Conservation (phyloP, 2,113 vertebrate genomes). For the Struthio camelus region DNA sequence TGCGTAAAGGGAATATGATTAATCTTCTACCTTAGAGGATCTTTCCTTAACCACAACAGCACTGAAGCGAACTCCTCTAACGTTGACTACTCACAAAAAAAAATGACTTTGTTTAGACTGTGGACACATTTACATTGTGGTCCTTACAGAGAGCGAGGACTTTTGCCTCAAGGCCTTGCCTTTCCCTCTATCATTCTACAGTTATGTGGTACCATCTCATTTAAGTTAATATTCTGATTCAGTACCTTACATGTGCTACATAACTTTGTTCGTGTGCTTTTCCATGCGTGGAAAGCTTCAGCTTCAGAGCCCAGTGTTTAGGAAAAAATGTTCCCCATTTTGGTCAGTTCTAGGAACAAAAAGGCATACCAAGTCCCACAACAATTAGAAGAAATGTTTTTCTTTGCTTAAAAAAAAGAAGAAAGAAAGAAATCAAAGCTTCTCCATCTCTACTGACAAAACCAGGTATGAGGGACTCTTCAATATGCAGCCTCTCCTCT, state of each 20-base stretch:
- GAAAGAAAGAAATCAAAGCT: not conserved
- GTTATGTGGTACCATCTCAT: too few relatives aligned
- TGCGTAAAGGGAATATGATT: not conserved
- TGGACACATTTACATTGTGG: rapidly evolving
- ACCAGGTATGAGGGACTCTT: not conserved
- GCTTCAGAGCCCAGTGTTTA: not conserved
- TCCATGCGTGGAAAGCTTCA: not conserved
- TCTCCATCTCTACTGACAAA: not conserved
- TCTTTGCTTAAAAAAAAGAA: not conserved
- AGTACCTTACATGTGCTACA: rapidly evolving
- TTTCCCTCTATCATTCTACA: not conserved
- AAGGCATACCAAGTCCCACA: not conserved
- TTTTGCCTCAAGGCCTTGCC: not conserved
- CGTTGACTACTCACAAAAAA: not conserved
- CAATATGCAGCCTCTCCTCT: not conserved
- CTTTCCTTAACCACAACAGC: not conserved
- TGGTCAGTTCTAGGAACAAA: not conserved
- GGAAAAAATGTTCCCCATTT: not conserved
- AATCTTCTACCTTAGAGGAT: not conserved
- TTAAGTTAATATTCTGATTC: not conserved
- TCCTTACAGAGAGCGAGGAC: not conserved
- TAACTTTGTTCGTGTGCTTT: rapidly evolving
- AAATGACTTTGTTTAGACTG: too few relatives aligned
- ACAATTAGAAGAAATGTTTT: not conserved
- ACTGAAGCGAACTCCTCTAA: not conserved